Base-by-base conservation (phyloP, 2,888 invertebrate species). In the Agriopis aurantiaria region DNA sequence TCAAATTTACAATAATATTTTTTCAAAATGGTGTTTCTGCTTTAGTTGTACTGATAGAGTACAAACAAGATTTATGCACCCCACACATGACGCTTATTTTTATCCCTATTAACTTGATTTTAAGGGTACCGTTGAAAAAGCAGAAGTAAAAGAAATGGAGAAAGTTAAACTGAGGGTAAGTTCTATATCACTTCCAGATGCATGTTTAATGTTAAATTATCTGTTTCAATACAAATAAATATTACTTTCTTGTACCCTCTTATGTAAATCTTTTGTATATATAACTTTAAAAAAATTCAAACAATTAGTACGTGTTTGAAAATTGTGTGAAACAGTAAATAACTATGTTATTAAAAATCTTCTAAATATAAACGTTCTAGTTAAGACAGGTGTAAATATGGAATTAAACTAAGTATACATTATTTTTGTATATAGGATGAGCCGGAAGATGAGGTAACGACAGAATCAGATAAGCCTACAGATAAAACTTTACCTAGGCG, bases 141-240 rank as follows among this genome's bases (percentile, higher is more conserved):
- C 89, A 65, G 89, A 91, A 85, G 79, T 80, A 68, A 82, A 80
- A 67, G 85, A 90, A 83, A 67, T 93, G 73, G 91, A 86, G 56
- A 82, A 91, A 85, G 81, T 94, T 60, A 93, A 93, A 84, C 82
- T 94, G 3, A 94, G 93, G 93, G 94, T 94, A 90, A 92, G 92
- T 85, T 79, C 45, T 12, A 69, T 64, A 41, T 57, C 69, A 51
- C 12, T 75, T 53, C 14, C 72, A 74, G 75, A 75, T 81, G 87
- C 81, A 81, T 78, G 82, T 72, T 57, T 60, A 61, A 65, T 62
- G 71, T 68, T 69, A 65, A 62, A 56, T 75, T 66, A 55, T 66
- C 67, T 33, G 68, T 60, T 53, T 33, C 6, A 33, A 62, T 43
- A 45, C 60, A 63, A 70, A 73, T 68, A 69, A 75, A 73, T 75